Evolutionary conservation across 2,113 vertebrate genomes (phyloP).

Genomic region (Zeus faber): DNA sequence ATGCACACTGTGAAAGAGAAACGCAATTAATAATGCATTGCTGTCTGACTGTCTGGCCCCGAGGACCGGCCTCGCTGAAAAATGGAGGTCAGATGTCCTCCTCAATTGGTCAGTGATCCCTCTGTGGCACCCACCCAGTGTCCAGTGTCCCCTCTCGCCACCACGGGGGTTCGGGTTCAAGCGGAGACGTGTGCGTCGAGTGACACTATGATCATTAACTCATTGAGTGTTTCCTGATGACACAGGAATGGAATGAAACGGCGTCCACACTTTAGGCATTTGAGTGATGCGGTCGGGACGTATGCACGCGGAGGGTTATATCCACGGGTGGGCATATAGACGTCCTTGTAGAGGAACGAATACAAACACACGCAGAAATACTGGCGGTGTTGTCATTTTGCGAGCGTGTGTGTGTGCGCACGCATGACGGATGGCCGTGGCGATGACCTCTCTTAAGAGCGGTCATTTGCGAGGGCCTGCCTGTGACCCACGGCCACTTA

Average conservation of each 20-base stretch:
- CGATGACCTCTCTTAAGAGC: slow-evolving; percentile 88
- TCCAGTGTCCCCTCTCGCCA: slow-evolving; percentile 23
- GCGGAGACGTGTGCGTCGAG: neutral
- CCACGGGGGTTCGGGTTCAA: slow-evolving; percentile 5
- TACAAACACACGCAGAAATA: too few relatives aligned
- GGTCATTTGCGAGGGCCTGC: slow-evolving; percentile 76
- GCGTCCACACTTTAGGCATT: too few relatives aligned
- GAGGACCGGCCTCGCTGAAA: slow-evolving; percentile 54
- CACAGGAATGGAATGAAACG: too few relatives aligned
- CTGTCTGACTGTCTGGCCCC: slow-evolving; percentile 64
- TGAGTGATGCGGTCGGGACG: too few relatives aligned
- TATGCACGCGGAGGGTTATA: too few relatives aligned
- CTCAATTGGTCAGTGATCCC: slow-evolving; percentile 60
- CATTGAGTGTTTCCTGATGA: too few relatives aligned
- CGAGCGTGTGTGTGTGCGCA: slow-evolving; percentile 27
- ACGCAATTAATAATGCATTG: slow-evolving; percentile 72
- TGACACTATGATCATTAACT: neutral
- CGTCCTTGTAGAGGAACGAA: too few relatives aligned
- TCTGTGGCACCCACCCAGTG: slow-evolving; percentile 49
- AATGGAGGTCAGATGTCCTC: slow-evolving; percentile 65
- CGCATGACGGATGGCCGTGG: slow-evolving; percentile 80
- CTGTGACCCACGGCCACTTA: slow-evolving; percentile 88
- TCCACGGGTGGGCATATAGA: too few relatives aligned
- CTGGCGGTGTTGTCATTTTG: too few relatives aligned
- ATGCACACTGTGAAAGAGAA: slow-evolving; percentile 59